These are phyloP conservation scores for Tilapia sparmanii DNA, from an alignment of 2,113 vertebrate species.

Conservation along the genomic window DNA sequence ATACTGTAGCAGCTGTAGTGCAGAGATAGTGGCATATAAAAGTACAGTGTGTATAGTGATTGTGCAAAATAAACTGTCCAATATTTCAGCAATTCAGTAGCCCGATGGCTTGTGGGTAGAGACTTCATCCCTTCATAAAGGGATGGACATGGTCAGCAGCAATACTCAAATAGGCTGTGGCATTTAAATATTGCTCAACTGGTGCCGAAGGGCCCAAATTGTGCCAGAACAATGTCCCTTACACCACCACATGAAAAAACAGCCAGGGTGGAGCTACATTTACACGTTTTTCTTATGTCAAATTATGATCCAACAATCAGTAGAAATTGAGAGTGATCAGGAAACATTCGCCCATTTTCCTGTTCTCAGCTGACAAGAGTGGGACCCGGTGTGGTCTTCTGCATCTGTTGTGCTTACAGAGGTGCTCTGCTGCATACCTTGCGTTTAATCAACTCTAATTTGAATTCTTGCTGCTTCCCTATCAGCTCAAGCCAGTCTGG, in stretches of 20 bases:
- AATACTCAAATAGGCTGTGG: not conserved
- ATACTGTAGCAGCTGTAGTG: not conserved
- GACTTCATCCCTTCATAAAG: not conserved
- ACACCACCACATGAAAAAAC: not conserved
- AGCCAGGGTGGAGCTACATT: fast-evolving
- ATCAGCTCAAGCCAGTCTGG: not conserved
- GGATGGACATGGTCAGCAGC: not conserved
- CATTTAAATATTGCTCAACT: not conserved
- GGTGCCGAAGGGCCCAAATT: not conserved
- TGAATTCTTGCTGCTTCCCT: not conserved
- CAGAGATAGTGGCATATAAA: not conserved
- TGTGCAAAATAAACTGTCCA: not conserved
- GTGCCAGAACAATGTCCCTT: not conserved
- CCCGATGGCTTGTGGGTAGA: not conserved
- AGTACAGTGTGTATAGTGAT: not conserved
- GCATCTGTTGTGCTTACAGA: not conserved
- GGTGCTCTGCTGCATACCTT: not conserved
- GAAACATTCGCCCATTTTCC: not conserved
- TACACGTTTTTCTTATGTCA: not conserved
- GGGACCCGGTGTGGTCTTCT: not conserved
- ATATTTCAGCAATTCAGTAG: not conserved
- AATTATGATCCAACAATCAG: not conserved
- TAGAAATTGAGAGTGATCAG: not conserved
- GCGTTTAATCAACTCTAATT: not conserved
- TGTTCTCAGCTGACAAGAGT: not conserved